Base-by-base conservation (phyloP, 2,113 vertebrate genomes). In the Mohoua ochrocephala region DNA sequence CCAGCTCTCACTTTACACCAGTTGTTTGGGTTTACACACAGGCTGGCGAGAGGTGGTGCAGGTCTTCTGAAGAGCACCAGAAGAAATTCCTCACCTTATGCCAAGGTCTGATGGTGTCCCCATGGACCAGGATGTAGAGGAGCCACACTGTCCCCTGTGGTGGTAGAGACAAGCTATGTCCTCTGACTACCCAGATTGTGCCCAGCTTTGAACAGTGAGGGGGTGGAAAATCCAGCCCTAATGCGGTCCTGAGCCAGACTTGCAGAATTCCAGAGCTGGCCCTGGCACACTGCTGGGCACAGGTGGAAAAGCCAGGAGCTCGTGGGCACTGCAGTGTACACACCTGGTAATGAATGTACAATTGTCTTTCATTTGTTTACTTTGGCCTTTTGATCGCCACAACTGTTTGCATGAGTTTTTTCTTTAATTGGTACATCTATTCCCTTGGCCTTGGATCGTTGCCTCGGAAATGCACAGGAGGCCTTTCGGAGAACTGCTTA, bases 371-470 rank as follows among this genome's bases (percentile, higher is more conserved):
- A 63, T 68, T 87, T 96, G 68, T 78, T 92, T 95, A 28, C 67
- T 87, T 77, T 39, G 23, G 52, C 73, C 76, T 87, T 91, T 71
- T 76, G 83, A 84, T 84, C 45, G 0, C 76, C 83, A 73, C 63
- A 84, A 71, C 33, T 44, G 69, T 73, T 68, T 84, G 89, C 52
- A 68, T 92, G 71, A 73, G 8, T 70, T 73, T 94, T 68, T 56
- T 31, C 77, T 92, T 91, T 95, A 92, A 92, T 89, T 96, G 77
- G 53, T 2, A 2, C 73, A 45, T 89, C 44, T 84, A 39, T 71
- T 94, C 83, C 92, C 76, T 95, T 89, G 95, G 96, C 56, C 84
- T 89, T 94, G 86, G 69, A 47, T 89, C 6, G 86, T 97, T 96
- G 80, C 80, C 92, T 96, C 89, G 86, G 96, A 96, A 88, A 96